phyloP scores from a whole-genome alignment of 1,140 invertebrate species.

The Aethina tumida region DNA sequence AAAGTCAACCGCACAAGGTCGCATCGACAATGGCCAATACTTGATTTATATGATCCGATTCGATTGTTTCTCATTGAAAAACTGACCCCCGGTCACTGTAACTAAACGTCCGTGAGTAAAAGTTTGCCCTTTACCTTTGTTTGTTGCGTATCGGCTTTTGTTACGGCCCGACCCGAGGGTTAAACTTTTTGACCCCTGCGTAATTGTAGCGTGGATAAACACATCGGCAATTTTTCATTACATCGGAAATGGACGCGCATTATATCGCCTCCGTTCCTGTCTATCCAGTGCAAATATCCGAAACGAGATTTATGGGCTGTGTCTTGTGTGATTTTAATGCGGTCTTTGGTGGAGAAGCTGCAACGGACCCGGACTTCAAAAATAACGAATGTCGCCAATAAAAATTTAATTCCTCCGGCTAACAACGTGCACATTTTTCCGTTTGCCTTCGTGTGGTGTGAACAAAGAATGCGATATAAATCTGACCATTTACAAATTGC shows the following conservation, averaged over 20 bases:
- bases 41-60: constrained; percentile 35
- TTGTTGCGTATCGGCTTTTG: constrained; percentile 25
- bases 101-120: constrained; percentile 21
- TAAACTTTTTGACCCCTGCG: constrained; percentile 34
- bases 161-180: constrained; percentile 26
- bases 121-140: constrained; percentile 28
- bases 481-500: no score
- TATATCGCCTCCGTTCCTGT: no score
- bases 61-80: constrained; percentile 33
- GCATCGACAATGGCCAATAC: constrained; percentile 29
- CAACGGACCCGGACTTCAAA: no score
- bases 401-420: no score
- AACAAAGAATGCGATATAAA: no score
- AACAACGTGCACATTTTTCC: no score
- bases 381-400: no score
- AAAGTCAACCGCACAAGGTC: constrained; percentile 34
- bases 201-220: constrained; percentile 34
- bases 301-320: no score
- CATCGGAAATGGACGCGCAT: constrained; percentile 15
- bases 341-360: no score
- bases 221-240: constrained; percentile 35
- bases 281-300: no score
- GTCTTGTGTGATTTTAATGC: no score
- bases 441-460: no score
- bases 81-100: constrained; percentile 33